Percentiles rank a stretch among this genome's conserved stretches.
phyloP scores from a whole-genome alignment of 2,113 vertebrate genomes.

The Sylvia atricapilla region DNA sequence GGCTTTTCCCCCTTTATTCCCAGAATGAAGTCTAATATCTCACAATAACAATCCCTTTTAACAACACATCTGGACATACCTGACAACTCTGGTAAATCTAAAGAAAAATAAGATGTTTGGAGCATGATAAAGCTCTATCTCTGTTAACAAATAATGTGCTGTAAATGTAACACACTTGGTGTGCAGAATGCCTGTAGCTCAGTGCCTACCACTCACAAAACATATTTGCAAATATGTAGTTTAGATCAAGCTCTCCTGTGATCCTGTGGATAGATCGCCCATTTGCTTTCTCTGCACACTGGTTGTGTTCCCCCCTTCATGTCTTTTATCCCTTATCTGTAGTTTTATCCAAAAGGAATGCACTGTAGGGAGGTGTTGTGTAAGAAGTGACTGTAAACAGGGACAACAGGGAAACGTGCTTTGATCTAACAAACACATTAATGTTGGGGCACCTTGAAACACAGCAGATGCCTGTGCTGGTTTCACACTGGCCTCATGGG shows the following conservation, averaged over 20 bases:
- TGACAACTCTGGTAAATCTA: neutral
- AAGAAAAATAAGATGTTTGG: neutral
- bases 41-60: neutral
- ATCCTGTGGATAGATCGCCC: neutral
- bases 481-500: neutral
- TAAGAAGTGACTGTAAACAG: neutral
- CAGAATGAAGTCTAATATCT: neutral
- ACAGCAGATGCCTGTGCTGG: neutral
- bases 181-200: neutral
- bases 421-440: neutral
- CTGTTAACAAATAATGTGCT: neutral
- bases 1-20: neutral
- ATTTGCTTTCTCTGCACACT: rapidly evolving
- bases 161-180: neutral
- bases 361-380: rapidly evolving
- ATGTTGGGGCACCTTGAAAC: neutral
- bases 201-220: neutral
- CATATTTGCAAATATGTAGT: rapidly evolving
- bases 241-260: neutral
- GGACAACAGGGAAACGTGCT: rapidly evolving
- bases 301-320: rapidly evolving
- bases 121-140: neutral
- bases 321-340: neutral
- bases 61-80: neutral
- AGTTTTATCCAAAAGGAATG: neutral